Base-by-base conservation (phyloP, 37 sponge, comb jelly and placozoan genomes). In the Petrosia ficiformis region DNA sequence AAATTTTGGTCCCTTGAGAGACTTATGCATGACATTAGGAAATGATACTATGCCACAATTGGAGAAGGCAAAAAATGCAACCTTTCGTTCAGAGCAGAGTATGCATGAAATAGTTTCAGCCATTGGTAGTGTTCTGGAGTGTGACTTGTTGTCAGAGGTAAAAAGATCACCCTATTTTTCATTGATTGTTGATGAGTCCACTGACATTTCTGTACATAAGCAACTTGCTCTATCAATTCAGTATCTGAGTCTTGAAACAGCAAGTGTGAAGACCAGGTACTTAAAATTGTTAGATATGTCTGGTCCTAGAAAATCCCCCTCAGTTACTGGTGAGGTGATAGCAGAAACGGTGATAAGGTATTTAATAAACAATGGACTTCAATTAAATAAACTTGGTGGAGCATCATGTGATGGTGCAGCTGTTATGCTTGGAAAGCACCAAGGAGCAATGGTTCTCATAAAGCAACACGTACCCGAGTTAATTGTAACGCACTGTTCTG, bases 101-200 rank as follows among this genome's bases (percentile, higher is more conserved):
- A 77, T 77, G 77, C 26, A 4, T n/a, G 77, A 77, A 39, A 77
- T 77, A 1, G 77, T 77, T 65, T 16, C 36, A 33, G 77, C 59
- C 24, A 77, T 77, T 28, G 77, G 77, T 37, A 16, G 36, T 3
- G 65, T 3, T 64, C 33, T 75, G 38, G 76, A 75, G 30, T 60
- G 60, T 35, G 63, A 66, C 3, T 37, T 75, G 4, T 64, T 75
- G 14, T 35, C 35, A 31, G 77, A 77, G 39, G 77, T 66, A 1
- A 65, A 66, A 3, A 30, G 2, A 3, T 59, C 61, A 5, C 61
- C 61, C 4, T 59, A 31, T 4, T 59, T 5, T 59, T 59, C 61
- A 31, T 3, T 59, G 4, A 59, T 59, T 30, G 30, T 59, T 59
- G 61, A 59, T 59, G 61, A 59, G 61, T 28, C 61, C 4, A 59